Percentiles rank a stretch among this genome's conserved stretches.
phyloP scores from a whole-genome alignment of 1,140 invertebrate genomes.

The Samia ricini region DNA sequence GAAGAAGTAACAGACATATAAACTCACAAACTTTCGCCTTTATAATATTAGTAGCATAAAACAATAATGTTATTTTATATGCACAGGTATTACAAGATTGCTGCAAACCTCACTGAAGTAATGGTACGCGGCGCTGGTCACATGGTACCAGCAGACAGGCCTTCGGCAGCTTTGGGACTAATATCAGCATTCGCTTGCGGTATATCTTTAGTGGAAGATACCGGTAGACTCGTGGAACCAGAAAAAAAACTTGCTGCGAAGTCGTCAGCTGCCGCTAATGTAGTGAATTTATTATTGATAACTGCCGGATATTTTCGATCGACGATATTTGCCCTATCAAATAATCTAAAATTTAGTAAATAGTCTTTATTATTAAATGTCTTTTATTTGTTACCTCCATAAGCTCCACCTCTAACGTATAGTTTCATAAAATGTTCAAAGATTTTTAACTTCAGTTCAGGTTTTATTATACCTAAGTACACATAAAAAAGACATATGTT shows the following conservation, averaged over 20 bases:
- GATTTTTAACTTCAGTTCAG: no score
- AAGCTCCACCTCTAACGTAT: no score
- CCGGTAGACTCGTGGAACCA: conserved; percentile 41
- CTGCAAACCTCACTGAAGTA: conserved; percentile 81
- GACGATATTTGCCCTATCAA: conserved; percentile 5
- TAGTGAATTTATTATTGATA: conserved; percentile 14
- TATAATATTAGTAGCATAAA: no score
- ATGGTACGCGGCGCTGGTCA: conserved; percentile 82
- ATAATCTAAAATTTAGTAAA: neutral
- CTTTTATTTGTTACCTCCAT: neutral
- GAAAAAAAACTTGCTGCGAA: conserved; percentile 47
- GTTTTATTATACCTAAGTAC: no score
- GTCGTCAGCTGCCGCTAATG: conserved; percentile 30
- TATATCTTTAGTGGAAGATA: conserved; percentile 46
- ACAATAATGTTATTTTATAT: neutral
- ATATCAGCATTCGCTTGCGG: conserved; percentile 65
- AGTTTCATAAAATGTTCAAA: no score
- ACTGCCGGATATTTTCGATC: neutral
- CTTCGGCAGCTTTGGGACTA: conserved; percentile 63
- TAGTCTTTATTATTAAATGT: neutral
- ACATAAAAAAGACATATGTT: no score
- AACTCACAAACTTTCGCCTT: no score
- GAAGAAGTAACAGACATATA: no score
- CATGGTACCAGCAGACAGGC: conserved; percentile 83
- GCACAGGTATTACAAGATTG: conserved; percentile 80